phyloP scores from a whole-genome alignment of 2,888 invertebrate species.

The Lycia hirtaria region DNA sequence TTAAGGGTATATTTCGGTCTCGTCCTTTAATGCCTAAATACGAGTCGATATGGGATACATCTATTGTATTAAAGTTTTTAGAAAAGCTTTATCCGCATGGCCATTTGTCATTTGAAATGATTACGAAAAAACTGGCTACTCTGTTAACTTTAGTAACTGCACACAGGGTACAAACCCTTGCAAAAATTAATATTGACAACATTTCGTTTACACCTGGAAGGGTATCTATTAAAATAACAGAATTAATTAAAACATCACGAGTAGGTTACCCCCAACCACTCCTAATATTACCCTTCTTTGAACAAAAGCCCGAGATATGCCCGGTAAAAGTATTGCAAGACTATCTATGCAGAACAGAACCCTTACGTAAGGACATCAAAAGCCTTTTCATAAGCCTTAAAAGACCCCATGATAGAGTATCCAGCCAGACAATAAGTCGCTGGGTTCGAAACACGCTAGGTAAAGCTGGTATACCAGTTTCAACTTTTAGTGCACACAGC shows the following conservation, averaged over 20 bases:
- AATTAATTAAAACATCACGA: slow-evolving; percentile 21
- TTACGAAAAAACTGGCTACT: slow-evolving; percentile 7
- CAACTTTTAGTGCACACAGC: slow-evolving; percentile 7
- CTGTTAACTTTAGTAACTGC: background rate
- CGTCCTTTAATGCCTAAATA: slow-evolving; percentile 4
- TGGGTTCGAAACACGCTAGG: slow-evolving; percentile 10
- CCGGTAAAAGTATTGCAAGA: slow-evolving; percentile 3
- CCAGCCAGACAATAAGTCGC: slow-evolving; percentile 10
- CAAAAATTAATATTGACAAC: background rate
- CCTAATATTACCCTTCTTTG: slow-evolving; percentile 10
- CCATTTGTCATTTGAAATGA: background rate
- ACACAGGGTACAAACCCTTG: background rate
- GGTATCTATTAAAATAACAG: background rate
- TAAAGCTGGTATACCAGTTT: slow-evolving; percentile 2
- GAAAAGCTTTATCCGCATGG: background rate
- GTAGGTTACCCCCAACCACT: slow-evolving; percentile 1
- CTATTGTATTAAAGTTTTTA: background rate
- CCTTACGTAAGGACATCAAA: background rate
- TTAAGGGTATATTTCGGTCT: slow-evolving; percentile 15
- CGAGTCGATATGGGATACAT: background rate
- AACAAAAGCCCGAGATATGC: slow-evolving; percentile 17
- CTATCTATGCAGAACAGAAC: slow-evolving; percentile 1
- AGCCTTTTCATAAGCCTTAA: background rate
- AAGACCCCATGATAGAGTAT: background rate
- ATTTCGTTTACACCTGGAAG: background rate